phyloP scores from a whole-genome alignment of 2,888 invertebrate genomes.

The Habroteleia sp. region DNA sequence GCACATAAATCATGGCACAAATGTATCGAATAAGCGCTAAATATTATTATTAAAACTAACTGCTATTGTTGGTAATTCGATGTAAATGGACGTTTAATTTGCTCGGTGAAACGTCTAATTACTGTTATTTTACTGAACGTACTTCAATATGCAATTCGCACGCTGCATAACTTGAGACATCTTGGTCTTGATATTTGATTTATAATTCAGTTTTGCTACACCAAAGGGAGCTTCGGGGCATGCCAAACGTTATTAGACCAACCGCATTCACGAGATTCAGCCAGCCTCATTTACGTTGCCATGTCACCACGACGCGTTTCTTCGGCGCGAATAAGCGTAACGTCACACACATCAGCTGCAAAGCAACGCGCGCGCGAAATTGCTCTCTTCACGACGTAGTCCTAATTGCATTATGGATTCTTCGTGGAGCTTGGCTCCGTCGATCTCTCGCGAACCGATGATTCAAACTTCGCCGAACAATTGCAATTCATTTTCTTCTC shows the following conservation, averaged over 20 bases:
- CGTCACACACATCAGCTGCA: slow-evolving; percentile 12
- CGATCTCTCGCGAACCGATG: not conserved
- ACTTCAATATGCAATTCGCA: slow-evolving; percentile 46
- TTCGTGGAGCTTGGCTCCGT: slow-evolving; percentile 5
- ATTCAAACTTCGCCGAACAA: slow-evolving; percentile 9
- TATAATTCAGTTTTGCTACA: slow-evolving; percentile 45
- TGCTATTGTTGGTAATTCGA: slow-evolving; percentile 27
- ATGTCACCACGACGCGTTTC: slow-evolving; percentile 17
- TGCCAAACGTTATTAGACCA: slow-evolving; percentile 66
- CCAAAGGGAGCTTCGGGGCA: slow-evolving; percentile 64
- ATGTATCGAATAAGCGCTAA: not conserved
- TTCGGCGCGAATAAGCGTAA: slow-evolving; percentile 15
- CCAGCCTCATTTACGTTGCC: slow-evolving; percentile 23
- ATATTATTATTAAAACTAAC: not conserved
- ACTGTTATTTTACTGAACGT: slow-evolving; percentile 38
- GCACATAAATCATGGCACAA: not conserved
- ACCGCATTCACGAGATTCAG: slow-evolving; percentile 59
- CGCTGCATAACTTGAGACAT: slow-evolving; percentile 32
- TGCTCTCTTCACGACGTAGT: slow-evolving; percentile 5
- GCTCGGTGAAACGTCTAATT: slow-evolving; percentile 36
- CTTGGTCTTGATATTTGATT: slow-evolving; percentile 65
- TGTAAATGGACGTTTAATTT: slow-evolving; percentile 25
- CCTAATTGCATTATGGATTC: slow-evolving; percentile 26
- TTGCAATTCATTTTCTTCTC: not conserved
- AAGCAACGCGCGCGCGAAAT: slow-evolving; percentile 8